Base-by-base conservation (phyloP, 2,113 vertebrate species). In the Lepidothrix coronata region DNA sequence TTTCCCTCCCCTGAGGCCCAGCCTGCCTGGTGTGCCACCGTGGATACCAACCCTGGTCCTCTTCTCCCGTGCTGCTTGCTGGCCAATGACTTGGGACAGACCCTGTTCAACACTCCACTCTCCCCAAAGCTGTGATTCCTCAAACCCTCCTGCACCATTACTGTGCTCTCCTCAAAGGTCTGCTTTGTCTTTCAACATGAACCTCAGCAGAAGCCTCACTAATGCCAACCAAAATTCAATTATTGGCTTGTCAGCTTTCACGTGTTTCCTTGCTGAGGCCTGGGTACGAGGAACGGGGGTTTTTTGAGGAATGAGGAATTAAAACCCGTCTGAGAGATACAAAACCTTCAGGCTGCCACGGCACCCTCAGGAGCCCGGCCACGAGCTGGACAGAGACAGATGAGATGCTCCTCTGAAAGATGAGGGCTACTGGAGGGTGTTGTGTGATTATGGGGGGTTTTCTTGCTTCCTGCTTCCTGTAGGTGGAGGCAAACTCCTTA, bases 401-500 rank as follows among this genome's bases (percentile, higher is more conserved):
- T 16, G 48, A 72, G 89, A 13, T 21, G 71, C 48, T 63, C 4
- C 67, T 59, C 75, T 3, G 35, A 23, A 48, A 71, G 59, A 82
- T 0, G 6, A 71, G 74, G 58, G 31, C 83, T 59, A 41, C 27
- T 49, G 15, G 44, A 54, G 12, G 8, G 54, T 5, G 15, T 0
- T 12, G 20, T 6, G 43, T 1, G 20, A 48, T 73, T 31, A 8
- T 1, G 31, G 78, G 82, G 79, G 46, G 3, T 37, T 35, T 78
- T 68, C 67, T 91, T 94, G 81, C 96, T 91, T 95, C 89, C 78
- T 89, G 85, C 81, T 96, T 97, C 98, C 98, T 97, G 98, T 93
- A 98, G 98, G 97, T 98, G 98, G 98, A 98, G 75, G 98, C 98
- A 98, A 94, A 98, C 95, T 86, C 98, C 98, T 97, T 95, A 95